These are phyloP conservation scores for Uria lomvia DNA, from an alignment of 2,113 vertebrate species.

Conservation along the genomic window DNA sequence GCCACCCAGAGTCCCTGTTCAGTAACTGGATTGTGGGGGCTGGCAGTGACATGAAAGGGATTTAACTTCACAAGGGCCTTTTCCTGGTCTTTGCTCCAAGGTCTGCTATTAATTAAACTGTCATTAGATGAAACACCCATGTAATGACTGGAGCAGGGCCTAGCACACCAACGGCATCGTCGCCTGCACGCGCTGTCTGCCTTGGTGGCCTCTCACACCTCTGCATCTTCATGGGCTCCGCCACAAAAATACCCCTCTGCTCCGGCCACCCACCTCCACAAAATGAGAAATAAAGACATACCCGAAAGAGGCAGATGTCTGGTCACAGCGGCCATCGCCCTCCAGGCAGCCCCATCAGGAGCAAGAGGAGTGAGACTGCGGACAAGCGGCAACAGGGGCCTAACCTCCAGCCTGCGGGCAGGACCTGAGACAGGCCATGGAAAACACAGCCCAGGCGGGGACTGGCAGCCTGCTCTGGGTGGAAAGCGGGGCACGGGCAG, in stretches of 20 bases:
- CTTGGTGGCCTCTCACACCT: background rate
- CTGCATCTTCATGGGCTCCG: fast-evolving
- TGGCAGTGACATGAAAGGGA: background rate
- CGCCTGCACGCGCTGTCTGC: fast-evolving
- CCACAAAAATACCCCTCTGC: background rate
- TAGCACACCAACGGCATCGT: fast-evolving
- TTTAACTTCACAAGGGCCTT: background rate
- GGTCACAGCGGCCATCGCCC: fast-evolving
- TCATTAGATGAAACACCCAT: background rate
- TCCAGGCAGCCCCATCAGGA: background rate
- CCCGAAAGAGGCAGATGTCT: background rate
- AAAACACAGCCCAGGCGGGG: background rate
- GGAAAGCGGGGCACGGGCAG: background rate
- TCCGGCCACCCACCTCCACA: background rate
- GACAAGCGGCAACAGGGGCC: background rate
- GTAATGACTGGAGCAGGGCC: background rate
- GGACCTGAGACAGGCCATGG: fast-evolving
- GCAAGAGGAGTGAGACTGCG: background rate
- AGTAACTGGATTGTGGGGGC: background rate
- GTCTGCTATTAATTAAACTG: background rate
- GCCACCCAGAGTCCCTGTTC: fast-evolving
- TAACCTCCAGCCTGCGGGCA: background rate
- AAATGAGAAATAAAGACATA: background rate
- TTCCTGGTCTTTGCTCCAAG: background rate
- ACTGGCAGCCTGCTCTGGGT: background rate